Percentiles rank a stretch among this genome's conserved stretches.
Conservation (phyloP, 2,888 invertebrate genomes). For the Galerucella nymphaeae region DNA sequence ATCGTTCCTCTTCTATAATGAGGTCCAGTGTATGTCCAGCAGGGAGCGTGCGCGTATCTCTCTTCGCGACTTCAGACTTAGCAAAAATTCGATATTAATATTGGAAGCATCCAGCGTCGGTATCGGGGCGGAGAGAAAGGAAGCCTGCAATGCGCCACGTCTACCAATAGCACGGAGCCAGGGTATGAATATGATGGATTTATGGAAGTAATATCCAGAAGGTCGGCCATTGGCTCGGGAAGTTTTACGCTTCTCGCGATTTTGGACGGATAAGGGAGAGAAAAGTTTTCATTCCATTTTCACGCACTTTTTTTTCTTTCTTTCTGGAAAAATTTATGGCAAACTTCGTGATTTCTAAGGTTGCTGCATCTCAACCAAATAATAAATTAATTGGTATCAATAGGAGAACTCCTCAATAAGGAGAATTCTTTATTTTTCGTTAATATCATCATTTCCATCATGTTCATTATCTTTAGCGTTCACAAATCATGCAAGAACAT, state of each 20-base stretch:
- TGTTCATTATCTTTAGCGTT: too few species aligned
- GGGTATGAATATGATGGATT: slow-evolving; percentile 70
- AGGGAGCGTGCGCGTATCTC: slow-evolving; percentile 60
- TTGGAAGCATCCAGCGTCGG: slow-evolving; percentile 69
- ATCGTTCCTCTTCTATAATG: slow-evolving; percentile 61
- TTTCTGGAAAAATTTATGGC: not conserved
- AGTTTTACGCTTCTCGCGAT: slow-evolving; percentile 28
- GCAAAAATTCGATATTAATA: slow-evolving; percentile 87
- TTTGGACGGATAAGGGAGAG: slow-evolving; percentile 22
- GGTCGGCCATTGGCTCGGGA: slow-evolving; percentile 74
- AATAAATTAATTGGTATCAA: too few species aligned
- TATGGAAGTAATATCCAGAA: slow-evolving; percentile 84
- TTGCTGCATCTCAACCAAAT: too few species aligned
- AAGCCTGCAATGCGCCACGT: slow-evolving; percentile 61
- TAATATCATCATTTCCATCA: too few species aligned
- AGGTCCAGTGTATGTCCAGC: slow-evolving; percentile 61
- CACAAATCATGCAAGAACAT: too few species aligned
- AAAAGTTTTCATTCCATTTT: slow-evolving; percentile 34
- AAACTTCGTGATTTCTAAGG: too few species aligned
- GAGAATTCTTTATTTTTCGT: too few species aligned
- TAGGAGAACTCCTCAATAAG: too few species aligned
- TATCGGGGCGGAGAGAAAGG: slow-evolving; percentile 56
- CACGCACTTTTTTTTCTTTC: slow-evolving; percentile 25
- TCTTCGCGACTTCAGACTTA: slow-evolving; percentile 56
- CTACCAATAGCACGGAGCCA: slow-evolving; percentile 59